Percentiles rank a stretch among this genome's conserved stretches.
phyloP scores from a whole-genome alignment of 1,140 invertebrate genomes.

The Dreissena polymorpha region DNA sequence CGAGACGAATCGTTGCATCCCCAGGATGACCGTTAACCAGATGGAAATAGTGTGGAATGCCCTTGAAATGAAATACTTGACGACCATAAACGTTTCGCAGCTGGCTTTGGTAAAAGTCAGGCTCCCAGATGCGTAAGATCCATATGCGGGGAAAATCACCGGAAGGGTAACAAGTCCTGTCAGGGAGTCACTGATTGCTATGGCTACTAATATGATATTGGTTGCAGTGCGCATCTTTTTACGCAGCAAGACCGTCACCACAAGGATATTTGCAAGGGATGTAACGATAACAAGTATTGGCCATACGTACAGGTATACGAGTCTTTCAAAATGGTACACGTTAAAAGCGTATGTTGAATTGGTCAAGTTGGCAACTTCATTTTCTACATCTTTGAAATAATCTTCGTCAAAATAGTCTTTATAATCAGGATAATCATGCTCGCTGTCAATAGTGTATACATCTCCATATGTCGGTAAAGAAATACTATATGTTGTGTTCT shows the following conservation, averaged over 20 bases:
- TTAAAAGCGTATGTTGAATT: conserved; percentile 7
- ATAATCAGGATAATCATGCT: too few species aligned
- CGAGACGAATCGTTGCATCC: conserved; percentile 44
- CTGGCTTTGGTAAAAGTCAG: conserved; percentile 14
- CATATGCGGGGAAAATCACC: conserved; percentile 10
- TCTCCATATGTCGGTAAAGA: too few species aligned
- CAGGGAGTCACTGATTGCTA: conserved; percentile 41
- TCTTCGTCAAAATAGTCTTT: too few species aligned
- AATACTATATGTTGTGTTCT: too few species aligned
- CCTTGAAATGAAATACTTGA: conserved; percentile 22
- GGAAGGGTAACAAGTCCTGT: conserved; percentile 45
- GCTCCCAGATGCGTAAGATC: not conserved
- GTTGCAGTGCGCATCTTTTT: conserved; percentile 41
- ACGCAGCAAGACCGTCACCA: conserved; percentile 17
- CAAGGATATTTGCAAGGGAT: conserved; percentile 32
- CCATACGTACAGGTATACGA: conserved; percentile 33
- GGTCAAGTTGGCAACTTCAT: too few species aligned
- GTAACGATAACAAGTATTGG: conserved; percentile 27
- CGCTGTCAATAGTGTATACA: too few species aligned
- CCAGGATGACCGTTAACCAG: conserved; percentile 48
- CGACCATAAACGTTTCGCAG: conserved; percentile 37
- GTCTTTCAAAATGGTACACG: conserved; percentile 28
- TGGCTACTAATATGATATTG: conserved; percentile 28
- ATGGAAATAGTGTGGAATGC: conserved; percentile 52
- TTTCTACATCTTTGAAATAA: too few species aligned